These are phyloP conservation scores for Ectemnius lituratus DNA, from an alignment of 2,888 invertebrate genomes.

Conservation along the genomic window DNA sequence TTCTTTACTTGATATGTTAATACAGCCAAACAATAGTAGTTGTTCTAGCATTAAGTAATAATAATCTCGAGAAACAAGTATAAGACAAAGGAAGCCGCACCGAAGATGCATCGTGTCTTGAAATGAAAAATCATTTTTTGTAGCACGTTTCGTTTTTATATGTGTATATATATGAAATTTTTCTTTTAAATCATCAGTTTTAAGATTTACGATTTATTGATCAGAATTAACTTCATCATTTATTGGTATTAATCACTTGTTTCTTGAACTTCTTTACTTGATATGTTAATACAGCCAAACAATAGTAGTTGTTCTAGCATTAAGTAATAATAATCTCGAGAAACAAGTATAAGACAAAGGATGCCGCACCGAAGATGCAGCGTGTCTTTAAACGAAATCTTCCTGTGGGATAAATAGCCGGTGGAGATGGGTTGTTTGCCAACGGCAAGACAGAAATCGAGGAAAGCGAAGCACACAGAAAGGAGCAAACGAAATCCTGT, in stretches of 20 bases:
- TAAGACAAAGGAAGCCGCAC: conserved; percentile 17
- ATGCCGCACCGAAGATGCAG: conserved; percentile 25
- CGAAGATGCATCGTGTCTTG: conserved; percentile 21
- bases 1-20: no score
- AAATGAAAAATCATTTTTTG: background rate
- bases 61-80: background rate
- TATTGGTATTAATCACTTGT: no score
- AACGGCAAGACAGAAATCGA: conserved; percentile 56
- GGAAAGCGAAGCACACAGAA: conserved; percentile 36
- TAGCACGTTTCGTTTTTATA: no score
- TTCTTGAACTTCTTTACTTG: no score
- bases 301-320: no score
- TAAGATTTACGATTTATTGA: no score
- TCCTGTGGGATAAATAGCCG: conserved; percentile 37
- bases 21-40: no score
- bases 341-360: background rate
- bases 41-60: no score
- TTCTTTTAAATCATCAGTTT: no score
- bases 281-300: no score
- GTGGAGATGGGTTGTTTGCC: conserved; percentile 49
- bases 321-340: background rate
- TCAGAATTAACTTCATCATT: no score
- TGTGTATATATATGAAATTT: no score
- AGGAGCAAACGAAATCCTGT: conserved; percentile 70
- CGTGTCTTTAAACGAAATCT: conserved; percentile 33